phyloP scores from a whole-genome alignment of 2,797 vertebrate genomes.

The Enteromius trimaculatus region DNA sequence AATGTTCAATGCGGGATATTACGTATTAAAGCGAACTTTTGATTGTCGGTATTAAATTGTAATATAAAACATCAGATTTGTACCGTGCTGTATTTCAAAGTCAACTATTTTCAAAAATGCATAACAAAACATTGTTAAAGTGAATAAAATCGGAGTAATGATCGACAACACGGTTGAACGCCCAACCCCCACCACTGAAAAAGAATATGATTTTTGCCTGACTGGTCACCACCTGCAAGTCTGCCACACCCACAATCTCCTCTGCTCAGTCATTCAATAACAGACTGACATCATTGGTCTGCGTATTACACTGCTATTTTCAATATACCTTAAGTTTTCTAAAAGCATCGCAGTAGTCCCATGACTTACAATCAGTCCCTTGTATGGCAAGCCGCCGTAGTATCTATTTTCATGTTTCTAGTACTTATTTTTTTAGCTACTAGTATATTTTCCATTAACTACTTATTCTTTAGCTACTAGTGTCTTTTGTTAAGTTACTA shows the following conservation, averaged over 20 bases:
- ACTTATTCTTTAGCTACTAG: no score
- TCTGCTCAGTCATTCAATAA: slow-evolving; percentile 92
- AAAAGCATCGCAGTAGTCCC: slow-evolving; percentile 68
- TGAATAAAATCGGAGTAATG: neutral
- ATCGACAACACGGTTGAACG: slow-evolving; percentile 42
- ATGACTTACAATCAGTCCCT: neutral
- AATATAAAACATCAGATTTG: neutral
- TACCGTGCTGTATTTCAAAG: neutral
- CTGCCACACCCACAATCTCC: slow-evolving; percentile 82
- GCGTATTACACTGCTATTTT: slow-evolving; percentile 83
- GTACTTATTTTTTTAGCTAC: no score
- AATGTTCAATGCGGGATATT: neutral
- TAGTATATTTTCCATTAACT: no score
- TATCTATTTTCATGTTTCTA: no score
- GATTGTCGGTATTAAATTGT: neutral
- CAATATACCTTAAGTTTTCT: slow-evolving; percentile 72
- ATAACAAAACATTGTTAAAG: neutral
- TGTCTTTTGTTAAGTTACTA: no score
- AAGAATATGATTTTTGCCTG: slow-evolving; percentile 78
- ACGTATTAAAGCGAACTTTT: neutral
- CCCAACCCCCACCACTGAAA: slow-evolving; percentile 79
- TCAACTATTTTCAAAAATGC: neutral
- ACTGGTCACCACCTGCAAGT: slow-evolving; percentile 77
- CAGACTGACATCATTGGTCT: slow-evolving; percentile 89
- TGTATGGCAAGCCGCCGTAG: no score